Conservation (phyloP, 2,888 invertebrate species). For the Poecilus cupreus region DNA sequence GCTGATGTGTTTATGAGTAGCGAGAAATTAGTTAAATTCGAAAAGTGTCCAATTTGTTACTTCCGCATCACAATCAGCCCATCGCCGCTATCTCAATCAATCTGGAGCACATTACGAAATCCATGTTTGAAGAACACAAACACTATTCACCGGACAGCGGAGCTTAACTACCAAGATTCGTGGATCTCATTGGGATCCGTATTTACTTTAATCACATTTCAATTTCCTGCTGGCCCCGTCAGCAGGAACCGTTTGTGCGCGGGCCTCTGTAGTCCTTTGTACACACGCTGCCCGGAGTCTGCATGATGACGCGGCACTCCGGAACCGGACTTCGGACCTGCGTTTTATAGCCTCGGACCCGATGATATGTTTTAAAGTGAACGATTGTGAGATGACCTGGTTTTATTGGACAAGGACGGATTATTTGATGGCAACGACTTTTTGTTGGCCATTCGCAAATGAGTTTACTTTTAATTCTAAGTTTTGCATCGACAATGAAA, state of each 20-base stretch:
- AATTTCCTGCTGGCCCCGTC: slow-evolving; percentile 56
- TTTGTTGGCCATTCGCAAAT: no score
- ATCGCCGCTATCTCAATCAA: not conserved
- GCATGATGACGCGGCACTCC: slow-evolving; percentile 48
- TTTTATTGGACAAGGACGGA: no score
- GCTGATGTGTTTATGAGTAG: no score
- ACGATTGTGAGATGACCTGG: no score
- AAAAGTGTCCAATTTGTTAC: no score
- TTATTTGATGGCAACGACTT: no score
- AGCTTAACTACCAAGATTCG: slow-evolving; percentile 52
- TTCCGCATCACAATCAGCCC: no score
- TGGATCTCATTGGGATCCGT: slow-evolving; percentile 56
- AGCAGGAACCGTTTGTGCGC: slow-evolving; percentile 41
- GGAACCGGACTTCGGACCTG: not conserved
- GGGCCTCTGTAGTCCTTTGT: slow-evolving; percentile 51
- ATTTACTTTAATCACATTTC: slow-evolving; percentile 59
- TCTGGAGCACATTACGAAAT: not conserved
- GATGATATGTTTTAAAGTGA: no score
- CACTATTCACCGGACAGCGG: slow-evolving; percentile 4
- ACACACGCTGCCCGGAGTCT: slow-evolving; percentile 38
- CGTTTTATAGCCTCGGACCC: slow-evolving; percentile 11
- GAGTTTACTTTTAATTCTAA: no score
- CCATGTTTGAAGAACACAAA: not conserved
- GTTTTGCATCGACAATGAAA: no score
- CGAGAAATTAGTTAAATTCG: no score